Evolutionary conservation across 2,888 invertebrate species (phyloP).

Genomic region (Epistrophella euchroma): DNA sequence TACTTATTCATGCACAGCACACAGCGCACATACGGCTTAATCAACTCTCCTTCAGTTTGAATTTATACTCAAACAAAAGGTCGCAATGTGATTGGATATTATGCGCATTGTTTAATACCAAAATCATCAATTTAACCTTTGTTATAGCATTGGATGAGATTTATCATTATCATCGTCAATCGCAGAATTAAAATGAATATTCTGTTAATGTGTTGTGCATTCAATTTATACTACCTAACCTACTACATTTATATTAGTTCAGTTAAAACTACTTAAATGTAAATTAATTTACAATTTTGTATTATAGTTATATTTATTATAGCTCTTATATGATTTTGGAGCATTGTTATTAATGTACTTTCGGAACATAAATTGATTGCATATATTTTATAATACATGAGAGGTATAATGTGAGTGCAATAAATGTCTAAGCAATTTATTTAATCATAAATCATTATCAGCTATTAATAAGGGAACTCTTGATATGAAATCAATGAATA

Average conservation of each 20-base stretch:
- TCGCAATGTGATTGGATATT: conserved; percentile 12
- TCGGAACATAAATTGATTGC: conserved; percentile 1
- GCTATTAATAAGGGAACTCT: neutral
- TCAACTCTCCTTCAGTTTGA: conserved; percentile 8
- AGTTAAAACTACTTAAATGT: conserved; percentile 19
- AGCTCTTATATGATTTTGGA: neutral
- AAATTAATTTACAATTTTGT: conserved; percentile 22
- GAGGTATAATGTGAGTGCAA: conserved; percentile 2
- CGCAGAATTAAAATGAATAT: conserved; percentile 22
- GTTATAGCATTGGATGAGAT: neutral
- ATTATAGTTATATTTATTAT: neutral
- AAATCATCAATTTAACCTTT: neutral
- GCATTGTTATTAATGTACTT: neutral
- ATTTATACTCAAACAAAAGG: conserved; percentile 20
- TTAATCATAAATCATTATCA: conserved; percentile 11
- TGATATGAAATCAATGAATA: neutral
- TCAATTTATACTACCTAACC: neutral
- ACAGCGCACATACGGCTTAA: neutral
- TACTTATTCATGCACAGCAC: neutral
- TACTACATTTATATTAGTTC: neutral
- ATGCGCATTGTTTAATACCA: neutral
- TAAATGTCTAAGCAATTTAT: conserved; percentile 28
- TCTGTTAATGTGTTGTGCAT: conserved; percentile 10
- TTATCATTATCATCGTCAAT: conserved; percentile 2
- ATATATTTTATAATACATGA: neutral